A percentile compares a stretch with the other conserved stretches of the same genome.
Evolutionary conservation across 1,140 invertebrate genomes (phyloP).

Genomic region (Lepidostoma basale): DNA sequence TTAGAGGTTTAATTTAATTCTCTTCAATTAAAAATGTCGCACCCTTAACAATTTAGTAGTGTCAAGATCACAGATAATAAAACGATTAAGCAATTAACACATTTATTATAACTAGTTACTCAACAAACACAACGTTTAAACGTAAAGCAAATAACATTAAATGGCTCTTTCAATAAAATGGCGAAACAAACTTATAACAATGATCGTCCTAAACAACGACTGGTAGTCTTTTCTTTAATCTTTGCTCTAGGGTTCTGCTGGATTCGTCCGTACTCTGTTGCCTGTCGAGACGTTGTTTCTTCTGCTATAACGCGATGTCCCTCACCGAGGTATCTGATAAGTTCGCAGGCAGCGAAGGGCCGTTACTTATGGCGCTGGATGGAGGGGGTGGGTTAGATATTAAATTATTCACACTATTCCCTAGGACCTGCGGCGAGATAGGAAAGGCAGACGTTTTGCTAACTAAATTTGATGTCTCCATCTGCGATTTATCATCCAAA

Average conservation of each 20-base stretch:
- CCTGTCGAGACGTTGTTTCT: slow-evolving; percentile 8
- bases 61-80: slow-evolving; percentile 26
- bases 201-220: slow-evolving; percentile 27
- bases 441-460: background rate
- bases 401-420: slow-evolving; percentile 24
- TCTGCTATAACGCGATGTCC: slow-evolving; percentile 44
- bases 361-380: slow-evolving; percentile 27
- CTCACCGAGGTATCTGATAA: slow-evolving; percentile 29
- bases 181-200: background rate
- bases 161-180: background rate
- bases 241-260: slow-evolving; percentile 1
- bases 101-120: slow-evolving; percentile 1
- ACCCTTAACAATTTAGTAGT: background rate
- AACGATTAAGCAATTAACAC: background rate
- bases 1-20: background rate
- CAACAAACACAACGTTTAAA: background rate
- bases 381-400: background rate
- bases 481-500: slow-evolving; percentile 6
- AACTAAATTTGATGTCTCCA: slow-evolving; percentile 10
- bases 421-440: background rate
- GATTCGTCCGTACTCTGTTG: background rate
- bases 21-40: background rate
- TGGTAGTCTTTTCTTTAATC: slow-evolving; percentile 33
- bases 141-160: background rate
- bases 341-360: slow-evolving; percentile 34